Conservation (phyloP, 2,797 vertebrate genomes). For the Enteromius paludinosus region DNA sequence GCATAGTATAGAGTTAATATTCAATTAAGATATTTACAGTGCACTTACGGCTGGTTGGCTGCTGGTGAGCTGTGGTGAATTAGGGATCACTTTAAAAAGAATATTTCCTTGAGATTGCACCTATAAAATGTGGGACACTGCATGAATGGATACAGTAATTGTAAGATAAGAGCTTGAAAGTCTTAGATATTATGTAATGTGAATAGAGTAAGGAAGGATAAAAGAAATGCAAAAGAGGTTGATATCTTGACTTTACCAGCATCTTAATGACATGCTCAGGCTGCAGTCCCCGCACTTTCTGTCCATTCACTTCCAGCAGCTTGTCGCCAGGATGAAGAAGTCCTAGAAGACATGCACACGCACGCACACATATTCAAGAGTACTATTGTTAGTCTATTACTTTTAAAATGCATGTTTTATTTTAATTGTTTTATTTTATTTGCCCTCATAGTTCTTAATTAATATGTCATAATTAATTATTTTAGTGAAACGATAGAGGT, state of each 20-base stretch:
- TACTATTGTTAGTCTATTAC: background rate
- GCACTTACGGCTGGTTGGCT: constrained; percentile 82
- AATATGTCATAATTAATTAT: background rate
- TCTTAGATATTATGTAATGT: background rate
- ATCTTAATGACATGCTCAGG: constrained; percentile 91
- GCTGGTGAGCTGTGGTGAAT: constrained; percentile 78
- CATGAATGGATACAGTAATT: background rate
- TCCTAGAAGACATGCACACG: constrained; percentile 72
- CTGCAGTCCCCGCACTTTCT: constrained; percentile 86
- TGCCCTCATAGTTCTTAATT: background rate
- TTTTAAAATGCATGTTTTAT: background rate
- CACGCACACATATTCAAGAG: background rate
- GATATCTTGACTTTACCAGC: constrained; percentile 76
- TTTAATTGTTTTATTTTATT: background rate
- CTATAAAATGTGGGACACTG: constrained; percentile 66
- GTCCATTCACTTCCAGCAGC: constrained; percentile 90
- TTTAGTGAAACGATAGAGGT: background rate
- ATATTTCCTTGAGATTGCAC: constrained; percentile 85
- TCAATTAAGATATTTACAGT: background rate
- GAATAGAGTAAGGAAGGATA: background rate
- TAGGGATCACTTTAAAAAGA: constrained; percentile 91
- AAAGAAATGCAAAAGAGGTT: background rate
- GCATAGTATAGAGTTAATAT: background rate
- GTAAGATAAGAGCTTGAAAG: background rate
- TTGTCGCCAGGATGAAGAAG: constrained; percentile 89